A percentile compares a stretch with the other conserved stretches of the same genome.
Evolutionary conservation across 2,797 vertebrate species (phyloP).

Genomic region (Chloroceryle inda): DNA sequence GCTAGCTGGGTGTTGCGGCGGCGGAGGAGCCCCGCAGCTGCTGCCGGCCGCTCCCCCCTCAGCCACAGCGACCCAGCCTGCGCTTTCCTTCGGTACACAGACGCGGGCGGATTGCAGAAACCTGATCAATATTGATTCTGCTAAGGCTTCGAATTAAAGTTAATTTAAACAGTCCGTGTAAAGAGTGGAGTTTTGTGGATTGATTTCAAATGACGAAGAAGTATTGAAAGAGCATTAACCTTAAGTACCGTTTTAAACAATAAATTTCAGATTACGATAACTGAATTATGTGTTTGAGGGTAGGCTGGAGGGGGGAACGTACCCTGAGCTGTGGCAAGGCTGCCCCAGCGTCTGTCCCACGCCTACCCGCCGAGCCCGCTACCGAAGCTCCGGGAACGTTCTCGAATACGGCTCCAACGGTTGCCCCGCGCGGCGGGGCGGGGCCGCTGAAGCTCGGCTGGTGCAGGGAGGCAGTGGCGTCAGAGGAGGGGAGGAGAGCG

Average conservation of each 20-base stretch:
- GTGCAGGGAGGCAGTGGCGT: accelerated
- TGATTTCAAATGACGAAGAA: slow-evolving; percentile 5
- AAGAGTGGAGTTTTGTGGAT: slow-evolving; percentile 14
- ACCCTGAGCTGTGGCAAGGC: accelerated
- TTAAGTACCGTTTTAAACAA: background rate
- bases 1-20: accelerated
- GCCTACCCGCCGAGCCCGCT: accelerated
- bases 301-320: background rate
- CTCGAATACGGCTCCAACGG: accelerated
- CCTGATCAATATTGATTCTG: slow-evolving; percentile 7
- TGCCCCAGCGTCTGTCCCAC: accelerated
- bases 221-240: slow-evolving; percentile 35
- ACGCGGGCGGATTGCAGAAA: background rate
- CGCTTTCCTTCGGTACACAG: accelerated
- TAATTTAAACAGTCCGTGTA: background rate
- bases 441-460: background rate
- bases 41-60: accelerated
- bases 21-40: background rate
- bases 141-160: background rate
- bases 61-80: accelerated
- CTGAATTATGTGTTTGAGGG: background rate
- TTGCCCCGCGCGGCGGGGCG: no score
- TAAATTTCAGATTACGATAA: background rate
- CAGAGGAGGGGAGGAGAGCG: background rate
- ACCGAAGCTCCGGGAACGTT: accelerated